Conservation (phyloP, 2,113 vertebrate genomes). For the Pachyramphus minor region DNA sequence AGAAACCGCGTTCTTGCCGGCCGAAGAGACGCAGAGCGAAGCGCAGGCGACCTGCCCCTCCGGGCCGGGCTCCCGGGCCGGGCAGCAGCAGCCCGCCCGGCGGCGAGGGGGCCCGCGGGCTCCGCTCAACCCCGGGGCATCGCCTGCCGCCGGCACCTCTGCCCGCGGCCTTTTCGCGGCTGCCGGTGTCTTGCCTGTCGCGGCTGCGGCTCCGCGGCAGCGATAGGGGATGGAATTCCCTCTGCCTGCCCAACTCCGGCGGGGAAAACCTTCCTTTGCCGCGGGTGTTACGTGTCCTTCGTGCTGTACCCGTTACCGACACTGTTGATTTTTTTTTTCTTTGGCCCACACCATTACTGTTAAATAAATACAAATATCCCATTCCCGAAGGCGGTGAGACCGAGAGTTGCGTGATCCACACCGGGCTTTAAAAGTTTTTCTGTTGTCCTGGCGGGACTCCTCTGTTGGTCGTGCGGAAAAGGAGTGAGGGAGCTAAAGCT, state of each 20-base stretch:
- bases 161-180: background rate
- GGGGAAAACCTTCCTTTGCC: background rate
- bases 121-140: background rate
- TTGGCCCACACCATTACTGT: background rate
- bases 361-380: background rate
- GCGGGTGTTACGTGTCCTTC: background rate
- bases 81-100: too few relatives aligned
- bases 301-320: background rate
- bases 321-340: background rate
- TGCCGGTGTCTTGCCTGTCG: background rate
- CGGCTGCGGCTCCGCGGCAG: background rate
- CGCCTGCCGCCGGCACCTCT: background rate
- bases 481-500: background rate
- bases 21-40: too few relatives aligned
- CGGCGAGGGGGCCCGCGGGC: background rate
- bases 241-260: background rate
- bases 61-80: too few relatives aligned
- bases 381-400: background rate
- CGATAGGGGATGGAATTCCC: too few relatives aligned
- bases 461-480: background rate
- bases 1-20: too few relatives aligned
- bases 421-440: background rate
- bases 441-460: background rate
- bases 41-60: too few relatives aligned
- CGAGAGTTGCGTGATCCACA: background rate